These are phyloP conservation scores for Dryomyza anilis DNA, from an alignment of 2,888 invertebrate genomes.

Conservation along the genomic window DNA sequence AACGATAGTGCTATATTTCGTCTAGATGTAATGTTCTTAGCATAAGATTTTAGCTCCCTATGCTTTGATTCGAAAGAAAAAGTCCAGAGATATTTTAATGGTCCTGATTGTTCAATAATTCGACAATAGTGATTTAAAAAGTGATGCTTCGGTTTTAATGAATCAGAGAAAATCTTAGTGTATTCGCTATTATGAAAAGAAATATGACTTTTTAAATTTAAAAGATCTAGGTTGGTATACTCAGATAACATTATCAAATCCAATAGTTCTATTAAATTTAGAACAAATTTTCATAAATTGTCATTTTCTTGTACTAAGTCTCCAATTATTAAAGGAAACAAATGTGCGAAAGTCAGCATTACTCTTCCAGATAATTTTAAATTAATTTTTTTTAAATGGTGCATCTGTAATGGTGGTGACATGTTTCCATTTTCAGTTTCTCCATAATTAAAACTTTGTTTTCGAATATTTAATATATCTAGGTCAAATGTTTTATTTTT, in stretches of 20 bases:
- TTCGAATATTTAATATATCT: conserved; percentile 10
- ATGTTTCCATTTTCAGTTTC: conserved; percentile 18
- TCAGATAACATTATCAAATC: background rate
- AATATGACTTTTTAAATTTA: too few species aligned
- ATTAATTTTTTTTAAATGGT: background rate
- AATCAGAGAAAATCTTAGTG: background rate
- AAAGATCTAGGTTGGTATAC: background rate
- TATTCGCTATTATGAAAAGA: background rate
- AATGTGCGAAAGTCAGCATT: conserved; percentile 10
- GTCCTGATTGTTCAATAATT: background rate
- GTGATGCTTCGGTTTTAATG: background rate
- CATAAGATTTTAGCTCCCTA: background rate
- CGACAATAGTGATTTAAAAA: background rate
- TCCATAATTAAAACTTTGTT: too few species aligned
- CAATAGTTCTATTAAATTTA: background rate
- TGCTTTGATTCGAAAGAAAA: background rate
- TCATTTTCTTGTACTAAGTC: background rate
- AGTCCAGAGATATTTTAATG: too few species aligned
- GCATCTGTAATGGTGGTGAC: background rate
- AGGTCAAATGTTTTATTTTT: conserved; percentile 14
- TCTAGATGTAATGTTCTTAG: background rate
- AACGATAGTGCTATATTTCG: too few species aligned
- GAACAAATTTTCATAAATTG: background rate
- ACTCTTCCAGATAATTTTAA: background rate
- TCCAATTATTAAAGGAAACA: background rate